phyloP scores from a whole-genome alignment of 53 echinoderm and acorn worm species.

The Henricia sp. region DNA sequence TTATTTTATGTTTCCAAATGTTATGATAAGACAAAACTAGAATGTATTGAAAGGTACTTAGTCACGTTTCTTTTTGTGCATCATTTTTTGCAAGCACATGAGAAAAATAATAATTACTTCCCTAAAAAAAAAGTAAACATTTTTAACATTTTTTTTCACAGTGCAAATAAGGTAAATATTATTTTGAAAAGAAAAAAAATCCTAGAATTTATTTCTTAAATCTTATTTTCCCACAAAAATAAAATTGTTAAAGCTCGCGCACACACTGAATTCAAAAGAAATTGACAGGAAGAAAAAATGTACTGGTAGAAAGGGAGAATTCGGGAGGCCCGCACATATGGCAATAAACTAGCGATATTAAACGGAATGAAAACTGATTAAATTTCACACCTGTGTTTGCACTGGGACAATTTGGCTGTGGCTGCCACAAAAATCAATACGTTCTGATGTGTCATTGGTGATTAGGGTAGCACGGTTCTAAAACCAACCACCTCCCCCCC shows the following conservation, averaged over 20 bases:
- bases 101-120: too few relatives aligned
- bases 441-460: conserved; percentile 62
- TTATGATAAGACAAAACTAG: too few relatives aligned
- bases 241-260: too few relatives aligned
- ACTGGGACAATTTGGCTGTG: conserved; percentile 47
- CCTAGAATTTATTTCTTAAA: too few relatives aligned
- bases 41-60: too few relatives aligned
- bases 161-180: background rate
- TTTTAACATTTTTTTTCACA: too few relatives aligned
- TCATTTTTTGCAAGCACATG: too few relatives aligned
- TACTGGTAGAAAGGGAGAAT: background rate
- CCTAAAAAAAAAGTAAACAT: too few relatives aligned
- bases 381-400: conserved; percentile 66
- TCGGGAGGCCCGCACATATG: background rate
- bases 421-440: conserved; percentile 56
- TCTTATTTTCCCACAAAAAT: too few relatives aligned
- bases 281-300: background rate
- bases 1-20: too few relatives aligned
- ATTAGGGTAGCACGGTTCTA: conserved; percentile 26
- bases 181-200: background rate
- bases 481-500: background rate
- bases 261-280: too few relatives aligned
- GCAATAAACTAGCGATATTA: conserved; percentile 30
- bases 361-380: conserved; percentile 53
- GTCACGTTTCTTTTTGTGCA: too few relatives aligned